Evolutionary conservation across 2,113 vertebrate genomes (phyloP), one percentile per base, ranked within the genome.

Genomic region (Sturnira hondurensis): DNA sequence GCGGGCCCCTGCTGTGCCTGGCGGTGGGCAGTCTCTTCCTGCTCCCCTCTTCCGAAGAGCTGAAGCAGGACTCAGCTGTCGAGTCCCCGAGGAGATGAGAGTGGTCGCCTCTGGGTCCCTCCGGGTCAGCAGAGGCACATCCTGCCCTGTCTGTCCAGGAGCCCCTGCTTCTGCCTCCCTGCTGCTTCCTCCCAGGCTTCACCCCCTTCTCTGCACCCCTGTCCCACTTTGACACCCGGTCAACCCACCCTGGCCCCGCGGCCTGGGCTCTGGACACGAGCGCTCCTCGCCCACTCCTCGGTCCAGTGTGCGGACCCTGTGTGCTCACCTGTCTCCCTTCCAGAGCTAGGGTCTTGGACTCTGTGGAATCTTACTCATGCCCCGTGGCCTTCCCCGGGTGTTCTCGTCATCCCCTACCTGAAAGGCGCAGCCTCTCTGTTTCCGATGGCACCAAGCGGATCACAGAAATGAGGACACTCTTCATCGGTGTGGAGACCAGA

Each of bases 81-180:
- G 83, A 20, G 26, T 45, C 43, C 58, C 68, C 33, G 7, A 61
- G 78, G 68, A 38, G 61, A 9, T 16, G 20, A 3, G 26, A 4
- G 3, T 0, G 15, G 2, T 52, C 31, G 24, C 41, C 47, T 16
- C 24, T 16, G 26, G 15, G 2, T 11, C 67, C 41, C n/a, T 80
- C 50, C 15, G 4, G 3, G 10, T 26, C 0, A 7, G 20, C 61
- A 3, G 15, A 4, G 45, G 7, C 3, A 0, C 0, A 1, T 19
- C 56, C 41, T 1, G 70, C 19, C 33, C n/a, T 58, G 33, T 19
- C 33, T 58, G 15, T 14, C 36, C 52, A 1, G 3, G 19, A 28
- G 56, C 14, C 47, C 7, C 17, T 4, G 65, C 12, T 7, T 3
- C 73, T 71, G n/a, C 31, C 54, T 20, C 13, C 7, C n/a, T 13